These are phyloP conservation scores for Dromas ardeola DNA, from an alignment of 2,113 vertebrate species.

Conservation along the genomic window DNA sequence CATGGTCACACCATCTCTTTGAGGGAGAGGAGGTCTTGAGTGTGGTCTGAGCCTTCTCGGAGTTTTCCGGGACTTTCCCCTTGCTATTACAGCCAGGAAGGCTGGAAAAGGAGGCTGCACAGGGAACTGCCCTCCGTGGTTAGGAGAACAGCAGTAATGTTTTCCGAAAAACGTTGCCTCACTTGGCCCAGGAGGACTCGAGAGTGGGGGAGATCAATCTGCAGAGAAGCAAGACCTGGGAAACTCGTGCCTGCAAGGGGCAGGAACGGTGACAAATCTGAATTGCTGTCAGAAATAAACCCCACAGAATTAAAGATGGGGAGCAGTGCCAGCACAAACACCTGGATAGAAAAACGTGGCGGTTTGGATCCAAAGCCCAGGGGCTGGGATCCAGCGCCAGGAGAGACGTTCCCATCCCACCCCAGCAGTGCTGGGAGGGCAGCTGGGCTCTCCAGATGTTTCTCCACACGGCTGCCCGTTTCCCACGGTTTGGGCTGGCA, in stretches of 20 bases:
- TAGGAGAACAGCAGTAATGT: neutral
- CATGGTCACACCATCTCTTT: neutral
- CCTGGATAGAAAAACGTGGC: neutral
- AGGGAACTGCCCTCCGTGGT: neutral
- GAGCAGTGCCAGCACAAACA: neutral
- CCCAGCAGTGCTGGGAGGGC: neutral
- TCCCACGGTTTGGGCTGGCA: neutral
- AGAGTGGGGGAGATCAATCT: neutral
- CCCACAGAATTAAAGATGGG: neutral
- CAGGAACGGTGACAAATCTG: neutral
- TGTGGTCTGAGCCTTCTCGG: neutral
- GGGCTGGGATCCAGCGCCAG: neutral
- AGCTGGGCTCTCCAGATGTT: neutral
- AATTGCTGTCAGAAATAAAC: neutral
- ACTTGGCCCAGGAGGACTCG: neutral
- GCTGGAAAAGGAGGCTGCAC: neutral
- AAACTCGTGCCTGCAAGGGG: neutral
- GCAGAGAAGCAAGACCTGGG: neutral
- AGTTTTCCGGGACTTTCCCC: neutral
- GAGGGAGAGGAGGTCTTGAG: neutral
- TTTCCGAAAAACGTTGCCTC: neutral
- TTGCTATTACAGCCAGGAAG: neutral
- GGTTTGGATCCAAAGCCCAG: neutral
- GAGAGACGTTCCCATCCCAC: neutral
- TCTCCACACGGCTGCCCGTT: neutral